Percentiles rank a stretch among this genome's conserved stretches.
Evolutionary conservation across 2,888 invertebrate species (phyloP).

Genomic region (Pseudococcus longispinus): DNA sequence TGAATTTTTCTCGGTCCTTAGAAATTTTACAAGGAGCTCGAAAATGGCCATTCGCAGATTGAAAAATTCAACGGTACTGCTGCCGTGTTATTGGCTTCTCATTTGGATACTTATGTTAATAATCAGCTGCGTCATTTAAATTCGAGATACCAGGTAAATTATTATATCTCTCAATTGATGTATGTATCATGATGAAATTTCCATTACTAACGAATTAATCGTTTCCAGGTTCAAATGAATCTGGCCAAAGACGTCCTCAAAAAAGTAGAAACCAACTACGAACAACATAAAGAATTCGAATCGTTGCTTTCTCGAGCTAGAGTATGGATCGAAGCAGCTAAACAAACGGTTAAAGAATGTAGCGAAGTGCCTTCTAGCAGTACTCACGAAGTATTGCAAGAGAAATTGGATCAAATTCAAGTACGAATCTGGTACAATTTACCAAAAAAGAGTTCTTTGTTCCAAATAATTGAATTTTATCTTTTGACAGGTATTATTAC

Average conservation of each 20-base stretch:
- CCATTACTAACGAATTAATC: neutral
- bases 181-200: neutral
- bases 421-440: constrained; percentile 58
- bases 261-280: constrained; percentile 86
- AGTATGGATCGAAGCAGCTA: constrained; percentile 86
- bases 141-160: constrained; percentile 77
- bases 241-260: constrained; percentile 87
- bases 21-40: constrained; percentile 9
- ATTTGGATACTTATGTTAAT: constrained; percentile 84
- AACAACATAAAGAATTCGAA: constrained; percentile 83
- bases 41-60: constrained; percentile 72
- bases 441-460: neutral
- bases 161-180: constrained; percentile 7
- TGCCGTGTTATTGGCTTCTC: constrained; percentile 78
- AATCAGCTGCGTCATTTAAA: constrained; percentile 86
- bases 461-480: neutral
- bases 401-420: constrained; percentile 71
- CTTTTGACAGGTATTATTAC: constrained; percentile 73
- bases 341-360: constrained; percentile 80
- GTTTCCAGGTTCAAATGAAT: constrained; percentile 74
- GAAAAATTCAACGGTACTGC: constrained; percentile 76
- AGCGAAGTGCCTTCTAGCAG: constrained; percentile 80
- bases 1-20: neutral
- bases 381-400: constrained; percentile 83
- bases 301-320: constrained; percentile 77